Base-by-base conservation (phyloP, 1,140 invertebrate genomes). In the Dryas iulia region DNA sequence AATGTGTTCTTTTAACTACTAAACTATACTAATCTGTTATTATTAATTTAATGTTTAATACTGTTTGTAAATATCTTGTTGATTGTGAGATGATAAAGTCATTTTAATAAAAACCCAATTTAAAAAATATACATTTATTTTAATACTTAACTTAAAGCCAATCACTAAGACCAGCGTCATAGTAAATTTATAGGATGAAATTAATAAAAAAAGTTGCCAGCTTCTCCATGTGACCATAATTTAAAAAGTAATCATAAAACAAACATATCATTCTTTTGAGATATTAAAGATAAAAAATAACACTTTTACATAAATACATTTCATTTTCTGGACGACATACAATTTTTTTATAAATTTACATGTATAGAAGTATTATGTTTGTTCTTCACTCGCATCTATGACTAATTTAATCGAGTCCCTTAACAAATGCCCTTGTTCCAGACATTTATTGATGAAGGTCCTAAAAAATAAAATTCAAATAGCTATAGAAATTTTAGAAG, bases 391-490 rank as follows among this genome's bases (percentile, higher is more conserved):
- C 33, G 61, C 62, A 12, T 71, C 57, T 10, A 72, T 57, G 5
- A 80, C 39, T 47, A 72, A 47, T 56, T 62, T 63, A 0, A 81
- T 7, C 6, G 73, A 59, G 30, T 74, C 71, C n/a, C 73, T 66
- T 39, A 79, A 71, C n/a, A 67, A 18, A 12, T 73, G 63, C 8
- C 73, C 79, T 56, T 76, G 70, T 23, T 75, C 59, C 24, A 66
- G 58, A 23, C 71, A 76, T 18, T 79, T 73, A 3, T 21, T 61
- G 26, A 82, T 72, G 3, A 67, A 47, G 28, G 66, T 30, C 54
- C 82, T 84, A 71, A 77, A 84, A 84, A 28, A 74, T 35, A 65
- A 8, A 57, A 25, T 35, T n/a, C n/a, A n/a, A n/a, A n/a, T n/a
- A n/a, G n/a, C n/a, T n/a, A n/a, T n/a, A n/a, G n/a, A n/a, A n/a